A percentile compares a stretch with the other conserved stretches of the same genome.
phyloP scores from a whole-genome alignment of 1,140 invertebrate species.

The Conopomorpha cramerella region DNA sequence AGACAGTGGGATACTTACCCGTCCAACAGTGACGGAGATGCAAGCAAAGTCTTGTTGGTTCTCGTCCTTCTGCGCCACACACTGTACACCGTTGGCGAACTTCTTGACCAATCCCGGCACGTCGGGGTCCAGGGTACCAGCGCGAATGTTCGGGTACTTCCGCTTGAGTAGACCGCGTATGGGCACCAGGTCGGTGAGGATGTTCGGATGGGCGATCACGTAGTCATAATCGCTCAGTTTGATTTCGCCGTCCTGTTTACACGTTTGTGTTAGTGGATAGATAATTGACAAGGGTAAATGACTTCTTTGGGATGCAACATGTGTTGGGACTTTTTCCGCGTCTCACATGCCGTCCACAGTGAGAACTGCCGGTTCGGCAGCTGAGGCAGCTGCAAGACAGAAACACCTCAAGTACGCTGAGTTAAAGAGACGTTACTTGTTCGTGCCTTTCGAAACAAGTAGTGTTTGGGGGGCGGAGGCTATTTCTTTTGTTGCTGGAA shows the following conservation, averaged over 20 bases:
- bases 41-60: constrained; percentile 70
- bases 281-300: no score
- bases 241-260: constrained; percentile 71
- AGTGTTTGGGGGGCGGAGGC: no score
- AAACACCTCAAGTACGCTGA: no score
- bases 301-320: no score
- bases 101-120: constrained; percentile 64
- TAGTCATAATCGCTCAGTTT: constrained; percentile 72
- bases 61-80: constrained; percentile 66
- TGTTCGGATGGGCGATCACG: constrained; percentile 76
- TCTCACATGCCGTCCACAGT: no score
- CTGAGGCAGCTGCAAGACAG: no score
- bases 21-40: constrained; percentile 69
- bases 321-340: no score
- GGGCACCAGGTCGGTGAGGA: constrained; percentile 73
- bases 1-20: constrained; percentile 63
- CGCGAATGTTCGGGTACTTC: constrained; percentile 63
- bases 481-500: no score
- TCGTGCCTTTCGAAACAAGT: no score
- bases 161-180: constrained; percentile 76
- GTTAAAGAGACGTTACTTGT: no score
- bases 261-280: no score
- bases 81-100: constrained; percentile 71
- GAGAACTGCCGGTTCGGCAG: no score
- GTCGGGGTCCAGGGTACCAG: constrained; percentile 71